Evolutionary conservation across 2,113 vertebrate genomes (phyloP).

Genomic region (Corythornis madagascariensis): DNA sequence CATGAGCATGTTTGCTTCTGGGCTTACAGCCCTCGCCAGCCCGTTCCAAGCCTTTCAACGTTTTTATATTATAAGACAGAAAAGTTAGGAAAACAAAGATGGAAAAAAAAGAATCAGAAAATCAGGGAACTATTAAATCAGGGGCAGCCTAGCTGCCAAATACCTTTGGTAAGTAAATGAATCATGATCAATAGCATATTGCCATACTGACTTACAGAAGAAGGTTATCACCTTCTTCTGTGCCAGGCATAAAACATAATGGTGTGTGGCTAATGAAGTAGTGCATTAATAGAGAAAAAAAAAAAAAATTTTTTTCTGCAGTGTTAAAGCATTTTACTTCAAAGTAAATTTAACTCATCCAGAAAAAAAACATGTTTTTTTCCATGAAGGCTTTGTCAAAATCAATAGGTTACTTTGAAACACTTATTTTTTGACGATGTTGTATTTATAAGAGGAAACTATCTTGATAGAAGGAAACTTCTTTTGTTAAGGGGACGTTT

Average conservation of each 20-base stretch:
- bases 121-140: conserved; percentile 65
- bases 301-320: neutral
- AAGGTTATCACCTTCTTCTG: conserved; percentile 52
- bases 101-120: conserved; percentile 38
- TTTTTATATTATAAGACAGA: conserved; percentile 59
- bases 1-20: conserved; percentile 67
- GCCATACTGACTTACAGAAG: neutral
- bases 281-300: neutral
- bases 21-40: conserved; percentile 64
- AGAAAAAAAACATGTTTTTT: conserved; percentile 23
- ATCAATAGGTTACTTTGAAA: neutral
- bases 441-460: neutral
- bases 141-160: conserved; percentile 27
- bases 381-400: conserved; percentile 3
- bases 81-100: conserved; percentile 63
- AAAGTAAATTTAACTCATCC: conserved; percentile 7
- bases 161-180: conserved; percentile 47
- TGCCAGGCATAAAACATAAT: conserved; percentile 40
- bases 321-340: conserved; percentile 7
- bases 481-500: neutral
- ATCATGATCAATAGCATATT: conserved; percentile 60
- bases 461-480: neutral
- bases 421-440: neutral
- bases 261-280: conserved; percentile 25
- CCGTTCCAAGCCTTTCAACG: conserved; percentile 30